Evolutionary conservation across 2,113 vertebrate species (phyloP).

Genomic region (Lutjanus erythropterus): DNA sequence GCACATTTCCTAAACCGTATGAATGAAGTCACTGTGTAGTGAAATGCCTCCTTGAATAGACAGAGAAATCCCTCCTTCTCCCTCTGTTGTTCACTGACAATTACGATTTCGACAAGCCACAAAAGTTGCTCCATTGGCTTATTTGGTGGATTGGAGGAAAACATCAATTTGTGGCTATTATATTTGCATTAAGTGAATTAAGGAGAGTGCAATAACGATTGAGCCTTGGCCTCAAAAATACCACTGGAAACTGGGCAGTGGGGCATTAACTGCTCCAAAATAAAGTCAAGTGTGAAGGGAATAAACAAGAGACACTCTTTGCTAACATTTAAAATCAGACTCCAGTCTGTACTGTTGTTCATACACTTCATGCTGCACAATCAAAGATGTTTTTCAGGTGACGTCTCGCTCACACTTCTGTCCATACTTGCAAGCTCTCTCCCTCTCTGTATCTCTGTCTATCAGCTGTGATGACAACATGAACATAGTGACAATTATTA

Average conservation of each 20-base stretch:
- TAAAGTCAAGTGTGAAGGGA: conserved; percentile 38
- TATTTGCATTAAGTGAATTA: conserved; percentile 32
- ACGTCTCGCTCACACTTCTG: too few species aligned
- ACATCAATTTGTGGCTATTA: conserved; percentile 45
- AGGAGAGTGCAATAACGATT: conserved; percentile 23
- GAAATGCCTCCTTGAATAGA: conserved; percentile 41
- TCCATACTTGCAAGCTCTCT: too few species aligned
- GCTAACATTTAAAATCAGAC: too few species aligned
- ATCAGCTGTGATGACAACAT: too few species aligned
- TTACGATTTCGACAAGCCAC: conserved; percentile 36
- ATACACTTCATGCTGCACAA: too few species aligned
- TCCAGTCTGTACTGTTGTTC: too few species aligned
- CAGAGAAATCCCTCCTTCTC: conserved; percentile 42
- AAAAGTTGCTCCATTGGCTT: conserved; percentile 15
- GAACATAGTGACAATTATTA: too few species aligned
- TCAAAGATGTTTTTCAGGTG: too few species aligned
- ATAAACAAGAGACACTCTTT: conserved; percentile 8
- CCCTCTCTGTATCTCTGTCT: too few species aligned
- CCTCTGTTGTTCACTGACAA: conserved; percentile 52
- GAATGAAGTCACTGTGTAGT: conserved; percentile 72
- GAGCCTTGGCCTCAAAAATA: conserved; percentile 6
- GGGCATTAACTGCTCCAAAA: conserved; percentile 29
- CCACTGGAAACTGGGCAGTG: conserved; percentile 7
- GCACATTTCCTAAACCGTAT: conserved; percentile 63
- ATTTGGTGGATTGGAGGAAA: conserved; percentile 35